Evolutionary conservation across 2,888 invertebrate species (phyloP), one percentile per base, ranked within the genome.

Genomic region (Micropterix aruncella): DNA sequence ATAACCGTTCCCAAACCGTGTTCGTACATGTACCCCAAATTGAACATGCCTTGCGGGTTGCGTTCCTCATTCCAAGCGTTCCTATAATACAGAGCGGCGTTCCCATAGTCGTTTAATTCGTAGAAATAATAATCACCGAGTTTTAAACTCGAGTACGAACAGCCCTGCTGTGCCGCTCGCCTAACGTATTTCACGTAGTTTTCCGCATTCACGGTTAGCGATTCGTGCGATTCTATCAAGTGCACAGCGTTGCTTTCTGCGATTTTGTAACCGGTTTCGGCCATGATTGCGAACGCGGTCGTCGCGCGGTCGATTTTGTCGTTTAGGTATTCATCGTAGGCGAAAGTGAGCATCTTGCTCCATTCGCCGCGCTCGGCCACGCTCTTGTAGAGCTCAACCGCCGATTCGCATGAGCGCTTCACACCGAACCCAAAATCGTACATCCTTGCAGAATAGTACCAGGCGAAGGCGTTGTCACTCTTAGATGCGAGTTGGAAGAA

Each of bases 11-110:
- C 93, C 18, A 91, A 66, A 0, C 93, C 93, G 53, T 84, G 82
- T 58, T 94, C 93, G 58, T 94, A 90, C 93, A 93, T 93, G 57
- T 90, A 93, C 1, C 88, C 93, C 46, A 94, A 72, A 63, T 93
- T 93, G 58, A 93, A 93, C 87, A 92, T 89, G 9, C 93, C 93
- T 60, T 94, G 88, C 0, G 92, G 87, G 61, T 88, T 91, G 55
- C 85, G 83, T 52, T 91, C 90, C 52, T 85, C 83, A 47, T 93
- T 92, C 1, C 86, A 85, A 1, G 93, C 93, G 52, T 84, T 61
- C 62, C 62, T 57, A 58, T 92, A 91, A 51, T 86, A 80, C 40
- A 81, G 77, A 1, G 89, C 90, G 1, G 89, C 86, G 12, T 77
- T 75, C 61, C 89, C 86, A 56, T 84, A 91, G 61, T 92, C 90